phyloP scores from a whole-genome alignment of 2,113 vertebrate species.

The Catharus bicknelli region DNA sequence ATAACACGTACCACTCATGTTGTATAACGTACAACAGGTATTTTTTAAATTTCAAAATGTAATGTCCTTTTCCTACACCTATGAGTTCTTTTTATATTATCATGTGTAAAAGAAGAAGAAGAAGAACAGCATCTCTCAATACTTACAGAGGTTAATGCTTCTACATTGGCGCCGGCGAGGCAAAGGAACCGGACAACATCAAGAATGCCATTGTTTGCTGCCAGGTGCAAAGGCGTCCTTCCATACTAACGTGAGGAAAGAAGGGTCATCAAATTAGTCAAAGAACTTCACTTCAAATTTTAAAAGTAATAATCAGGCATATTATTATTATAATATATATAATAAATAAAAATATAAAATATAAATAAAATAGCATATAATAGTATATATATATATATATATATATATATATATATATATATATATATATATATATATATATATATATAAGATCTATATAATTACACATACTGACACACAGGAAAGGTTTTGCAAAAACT shows the following conservation, averaged over 20 bases:
- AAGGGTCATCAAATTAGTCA: background rate
- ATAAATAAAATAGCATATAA: too few species aligned
- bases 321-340: background rate
- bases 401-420: too few species aligned
- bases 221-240: constrained; percentile 90
- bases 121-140: background rate
- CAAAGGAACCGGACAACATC: constrained; percentile 94
- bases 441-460: background rate
- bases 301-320: background rate
- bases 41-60: background rate
- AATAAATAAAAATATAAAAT: too few species aligned
- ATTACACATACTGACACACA: background rate
- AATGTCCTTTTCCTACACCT: background rate
- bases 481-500: background rate
- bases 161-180: constrained; percentile 87
- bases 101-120: background rate
- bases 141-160: constrained; percentile 89
- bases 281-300: background rate
- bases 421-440: too few species aligned
- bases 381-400: too few species aligned
- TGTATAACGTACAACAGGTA: background rate
- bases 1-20: background rate
- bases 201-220: constrained; percentile 90
- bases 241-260: constrained; percentile 78
- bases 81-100: background rate